Evolutionary conservation across 2,888 invertebrate genomes (phyloP), one percentile per base, ranked within the genome.

Genomic region (Patella depressa): DNA sequence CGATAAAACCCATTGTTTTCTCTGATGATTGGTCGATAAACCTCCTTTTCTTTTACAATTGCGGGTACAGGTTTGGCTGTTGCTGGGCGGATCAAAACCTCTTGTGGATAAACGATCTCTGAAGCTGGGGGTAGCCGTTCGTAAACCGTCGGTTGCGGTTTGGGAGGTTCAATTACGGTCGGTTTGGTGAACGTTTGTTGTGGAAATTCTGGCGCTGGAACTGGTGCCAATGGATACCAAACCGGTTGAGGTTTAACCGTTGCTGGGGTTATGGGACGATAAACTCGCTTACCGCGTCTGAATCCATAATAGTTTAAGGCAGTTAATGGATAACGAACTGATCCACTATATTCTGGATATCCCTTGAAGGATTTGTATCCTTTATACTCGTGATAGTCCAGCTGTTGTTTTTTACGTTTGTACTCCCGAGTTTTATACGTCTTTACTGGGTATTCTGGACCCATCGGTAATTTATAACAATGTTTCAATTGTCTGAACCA

Each of bases 391-490:
- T 65, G 65, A 24, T 65, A 65, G 11, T 65, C 65, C 17, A 65
- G 24, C 14, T 65, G 19, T 14, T 65, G 19, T 14, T 65, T 65
- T 65, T 65, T 65, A 14, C 65, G 65, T 65, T 65, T 65, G 24
- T 65, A 65, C 24, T 65, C 65, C 14, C 65, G 19, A 24, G 14
- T 19, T 65, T 65, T 65, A 14, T 65, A 65, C 2, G 65, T 19
- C 14, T 14, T 19, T 24, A 65, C 65, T 19, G 65, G 65, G 65
- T 65, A 65, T 65, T 65, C 65, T 0, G 65, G 65, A 9, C 65
- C 65, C 65, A 65, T 65, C 12, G 65, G 65, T 24, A 65, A 14
- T 24, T 65, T 65, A 65, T 65, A 65, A 65, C 65, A 65, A 65
- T 65, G 65, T 17, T 65, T 65, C 11, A 65, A 24, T 3, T 65